These are phyloP conservation scores for Heliconius hewitsoni DNA, from an alignment of 1,140 invertebrate genomes.

Conservation along the genomic window DNA sequence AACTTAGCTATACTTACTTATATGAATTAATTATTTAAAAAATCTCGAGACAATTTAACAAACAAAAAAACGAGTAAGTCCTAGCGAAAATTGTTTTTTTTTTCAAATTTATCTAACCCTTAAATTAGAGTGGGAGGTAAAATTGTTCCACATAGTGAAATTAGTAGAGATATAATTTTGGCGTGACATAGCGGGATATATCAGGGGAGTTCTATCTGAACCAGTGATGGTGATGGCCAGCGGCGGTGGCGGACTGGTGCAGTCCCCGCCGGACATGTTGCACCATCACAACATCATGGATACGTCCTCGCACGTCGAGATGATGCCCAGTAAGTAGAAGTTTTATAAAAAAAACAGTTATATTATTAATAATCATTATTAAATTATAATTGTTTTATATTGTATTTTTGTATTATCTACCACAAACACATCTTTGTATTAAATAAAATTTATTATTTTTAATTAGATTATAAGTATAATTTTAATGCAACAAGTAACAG, in stretches of 20 bases:
- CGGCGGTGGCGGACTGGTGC: constrained; percentile 76
- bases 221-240: constrained; percentile 78
- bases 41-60: background rate
- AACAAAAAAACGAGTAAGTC: constrained; percentile 12
- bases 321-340: constrained; percentile 70
- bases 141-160: constrained; percentile 11
- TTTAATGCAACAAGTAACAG: too few relatives aligned
- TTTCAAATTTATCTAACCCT: background rate
- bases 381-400: background rate
- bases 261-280: constrained; percentile 79
- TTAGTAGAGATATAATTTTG: background rate
- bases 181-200: constrained; percentile 26
- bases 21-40: background rate
- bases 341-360: background rate
- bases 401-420: background rate
- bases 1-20: background rate
- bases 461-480: too few relatives aligned
- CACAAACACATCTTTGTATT: too few relatives aligned
- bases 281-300: constrained; percentile 78
- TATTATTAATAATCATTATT: background rate
- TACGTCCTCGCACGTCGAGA: constrained; percentile 75
- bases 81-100: background rate
- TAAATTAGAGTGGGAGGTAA: background rate
- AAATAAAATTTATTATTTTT: too few relatives aligned
- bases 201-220: constrained; percentile 36